These are phyloP conservation scores for Danio aesculapii DNA, from an alignment of 2,797 vertebrate genomes.

Conservation along the genomic window DNA sequence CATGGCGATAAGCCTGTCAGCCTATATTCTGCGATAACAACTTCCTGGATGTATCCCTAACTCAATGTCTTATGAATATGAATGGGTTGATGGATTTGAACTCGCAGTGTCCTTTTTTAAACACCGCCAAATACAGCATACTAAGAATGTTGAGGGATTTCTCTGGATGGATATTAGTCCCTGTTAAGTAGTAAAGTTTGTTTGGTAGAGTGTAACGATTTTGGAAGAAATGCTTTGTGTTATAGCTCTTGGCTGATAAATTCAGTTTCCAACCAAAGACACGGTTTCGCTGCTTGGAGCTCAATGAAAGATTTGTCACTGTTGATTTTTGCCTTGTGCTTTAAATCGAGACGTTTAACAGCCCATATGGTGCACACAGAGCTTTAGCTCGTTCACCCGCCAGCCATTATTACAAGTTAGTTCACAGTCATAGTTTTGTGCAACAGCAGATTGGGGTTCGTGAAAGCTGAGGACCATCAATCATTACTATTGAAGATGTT, in stretches of 20 bases:
- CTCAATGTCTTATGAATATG: not conserved
- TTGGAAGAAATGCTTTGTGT: not conserved
- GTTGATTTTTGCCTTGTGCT: constrained; percentile 17
- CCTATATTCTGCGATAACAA: no score
- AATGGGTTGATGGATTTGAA: not conserved
- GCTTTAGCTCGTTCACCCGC: not conserved
- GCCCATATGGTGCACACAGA: not conserved
- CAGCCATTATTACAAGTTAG: not conserved
- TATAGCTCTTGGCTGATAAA: constrained; percentile 28
- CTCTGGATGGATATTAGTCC: constrained; percentile 1
- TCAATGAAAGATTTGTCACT: constrained; percentile 30
- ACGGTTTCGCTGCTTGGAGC: constrained; percentile 6
- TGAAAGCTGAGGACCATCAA: not conserved
- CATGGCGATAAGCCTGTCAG: no score
- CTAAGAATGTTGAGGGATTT: not conserved
- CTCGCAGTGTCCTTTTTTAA: not conserved
- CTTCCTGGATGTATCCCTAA: no score
- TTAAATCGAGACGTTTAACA: constrained; percentile 22
- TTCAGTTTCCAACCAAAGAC: not conserved
- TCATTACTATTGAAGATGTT: constrained; percentile 16
- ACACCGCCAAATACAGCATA: not conserved
- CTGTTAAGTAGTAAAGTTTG: constrained; percentile 24
- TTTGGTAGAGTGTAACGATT: not conserved
- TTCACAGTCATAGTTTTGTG: not conserved
- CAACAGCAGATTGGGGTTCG: not conserved